Base-by-base conservation (phyloP, 1,140 invertebrate genomes). In the Dryas iulia region DNA sequence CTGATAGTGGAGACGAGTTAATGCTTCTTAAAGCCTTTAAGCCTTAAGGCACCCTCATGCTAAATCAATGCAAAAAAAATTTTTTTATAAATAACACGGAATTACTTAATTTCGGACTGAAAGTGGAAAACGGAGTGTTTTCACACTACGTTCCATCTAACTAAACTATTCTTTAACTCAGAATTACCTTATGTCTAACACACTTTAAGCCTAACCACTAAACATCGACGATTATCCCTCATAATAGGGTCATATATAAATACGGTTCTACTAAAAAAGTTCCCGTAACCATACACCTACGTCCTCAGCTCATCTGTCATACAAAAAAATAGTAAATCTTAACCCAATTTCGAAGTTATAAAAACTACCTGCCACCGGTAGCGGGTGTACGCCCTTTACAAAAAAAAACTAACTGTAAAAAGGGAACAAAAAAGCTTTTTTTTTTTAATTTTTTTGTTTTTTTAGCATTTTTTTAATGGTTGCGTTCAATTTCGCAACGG, bases 221-320 rank as follows among this genome's bases (percentile, higher is more conserved):
- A 86, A 83, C 79, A 87, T 84, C 79, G 86, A 71, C 74, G 87
- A 87, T 87, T 83, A 83, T 74, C 72, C 39, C 24, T 57, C 63
- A 74, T 69, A 72, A 86, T 86, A 86, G 81, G 86, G 82, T 82
- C 80, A 80, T 77, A 80, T 72, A 59, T 10, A 47, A 47, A 47
- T 47, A 47, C 39, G 39, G 74, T 77, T 58, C 56, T 65, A 24
- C 73, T 78, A 84, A 87, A 89, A 87, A 90, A 68, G 83, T 87
- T 87, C 88, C 88, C 88, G 88, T 89, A 90, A 89, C 83, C 76
- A 73, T 80, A 89, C 86, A 87, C 87, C 86, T 88, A 12, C 10
- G 21, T 86, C 83, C 77, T 67, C 69, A 71, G 66, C 66, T 86
- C 84, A 83, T 83, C 72, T 88, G 83, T 79, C 77, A 59, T 59